phyloP scores from a whole-genome alignment of 2,797 vertebrate species.

The Sebastes itinus region DNA sequence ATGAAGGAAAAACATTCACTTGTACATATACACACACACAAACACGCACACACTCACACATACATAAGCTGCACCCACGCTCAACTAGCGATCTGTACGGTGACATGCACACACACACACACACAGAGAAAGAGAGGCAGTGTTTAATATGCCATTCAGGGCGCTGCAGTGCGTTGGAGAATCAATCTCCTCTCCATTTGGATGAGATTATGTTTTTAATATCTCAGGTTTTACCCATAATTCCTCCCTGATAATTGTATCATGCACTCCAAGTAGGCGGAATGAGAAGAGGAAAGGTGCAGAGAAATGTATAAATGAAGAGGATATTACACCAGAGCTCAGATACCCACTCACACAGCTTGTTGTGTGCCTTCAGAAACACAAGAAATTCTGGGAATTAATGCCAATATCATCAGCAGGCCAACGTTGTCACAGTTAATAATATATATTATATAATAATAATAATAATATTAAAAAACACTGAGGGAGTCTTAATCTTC shows the following conservation, averaged over 20 bases:
- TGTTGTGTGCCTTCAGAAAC: not conserved
- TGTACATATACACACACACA: not conserved
- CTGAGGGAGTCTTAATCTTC: too few relatives aligned
- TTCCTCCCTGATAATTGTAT: conserved; percentile 73
- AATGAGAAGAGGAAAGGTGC: conserved; percentile 27
- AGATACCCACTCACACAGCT: not conserved
- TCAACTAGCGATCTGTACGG: not conserved
- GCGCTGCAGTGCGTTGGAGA: conserved; percentile 46
- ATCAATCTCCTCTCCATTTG: conserved; percentile 73
- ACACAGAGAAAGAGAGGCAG: not conserved
- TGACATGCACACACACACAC: not conserved
- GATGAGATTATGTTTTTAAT: conserved; percentile 83
- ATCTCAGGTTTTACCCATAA: conserved; percentile 75
- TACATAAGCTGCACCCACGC: not conserved
- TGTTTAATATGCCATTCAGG: conserved; percentile 59
- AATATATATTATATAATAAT: not conserved
- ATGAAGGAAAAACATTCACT: too few relatives aligned
- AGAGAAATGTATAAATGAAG: conserved; percentile 44
- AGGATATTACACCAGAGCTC: conserved; percentile 8
- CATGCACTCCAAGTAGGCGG: conserved; percentile 39
- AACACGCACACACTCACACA: not conserved
- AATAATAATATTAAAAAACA: too few relatives aligned
- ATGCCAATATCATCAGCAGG: not conserved
- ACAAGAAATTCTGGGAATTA: conserved; percentile 2
- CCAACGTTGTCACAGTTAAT: conserved; percentile 8